Evolutionary conservation across 1,140 invertebrate genomes (phyloP).

Genomic region (Helicoverpa zea): DNA sequence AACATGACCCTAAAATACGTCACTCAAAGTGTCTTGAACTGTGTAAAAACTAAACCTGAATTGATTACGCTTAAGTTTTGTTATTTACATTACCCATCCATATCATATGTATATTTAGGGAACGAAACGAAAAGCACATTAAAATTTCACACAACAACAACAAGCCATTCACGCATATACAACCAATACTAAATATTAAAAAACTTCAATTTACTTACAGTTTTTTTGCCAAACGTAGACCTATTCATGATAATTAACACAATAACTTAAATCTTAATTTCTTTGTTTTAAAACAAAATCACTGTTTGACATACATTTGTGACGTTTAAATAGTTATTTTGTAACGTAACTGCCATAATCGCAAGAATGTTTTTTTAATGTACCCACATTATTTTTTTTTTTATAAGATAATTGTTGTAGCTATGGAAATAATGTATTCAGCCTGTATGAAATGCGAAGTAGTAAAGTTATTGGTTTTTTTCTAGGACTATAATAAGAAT

Average conservation of each 20-base stretch:
- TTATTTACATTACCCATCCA: too few species aligned
- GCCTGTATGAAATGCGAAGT: background rate
- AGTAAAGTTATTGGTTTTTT: too few species aligned
- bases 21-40: too few species aligned
- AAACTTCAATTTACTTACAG: background rate
- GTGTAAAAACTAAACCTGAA: too few species aligned
- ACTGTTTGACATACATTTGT: constrained; percentile 9
- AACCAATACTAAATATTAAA: too few species aligned
- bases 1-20: too few species aligned
- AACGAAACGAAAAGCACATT: too few species aligned
- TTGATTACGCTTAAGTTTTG: too few species aligned
- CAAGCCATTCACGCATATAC: background rate
- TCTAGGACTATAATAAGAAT: too few species aligned
- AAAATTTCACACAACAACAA: too few species aligned
- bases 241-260: constrained; percentile 23
- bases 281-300: constrained; percentile 7
- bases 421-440: background rate
- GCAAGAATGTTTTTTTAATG: background rate
- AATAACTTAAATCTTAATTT: constrained; percentile 1
- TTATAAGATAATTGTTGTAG: background rate
- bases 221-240: constrained; percentile 23
- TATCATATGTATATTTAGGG: too few species aligned
- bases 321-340: background rate
- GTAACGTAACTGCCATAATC: background rate
- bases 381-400: constrained; percentile 10